Evolutionary conservation across 2,113 vertebrate species (phyloP).

Genomic region (Psephotus haematonotus): DNA sequence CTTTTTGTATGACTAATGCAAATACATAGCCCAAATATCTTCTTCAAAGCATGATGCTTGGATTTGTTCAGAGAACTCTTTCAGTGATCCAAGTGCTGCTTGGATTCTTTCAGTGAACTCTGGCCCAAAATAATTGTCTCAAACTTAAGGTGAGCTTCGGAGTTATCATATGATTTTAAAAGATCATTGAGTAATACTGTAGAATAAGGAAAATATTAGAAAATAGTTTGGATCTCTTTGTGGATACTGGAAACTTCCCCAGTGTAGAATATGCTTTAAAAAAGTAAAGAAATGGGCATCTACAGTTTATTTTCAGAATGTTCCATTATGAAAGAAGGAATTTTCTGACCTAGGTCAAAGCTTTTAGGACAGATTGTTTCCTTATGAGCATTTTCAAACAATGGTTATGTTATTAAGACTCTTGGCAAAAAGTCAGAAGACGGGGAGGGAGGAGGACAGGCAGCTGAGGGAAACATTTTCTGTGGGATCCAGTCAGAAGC

Average conservation of each 20-base stretch:
- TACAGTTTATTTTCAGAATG: not conserved
- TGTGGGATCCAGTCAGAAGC: not conserved
- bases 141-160: not conserved
- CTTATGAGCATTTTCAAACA: slow-evolving; percentile 61
- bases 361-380: slow-evolving; percentile 63
- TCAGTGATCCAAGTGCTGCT: not conserved
- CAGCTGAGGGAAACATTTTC: not conserved
- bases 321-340: not conserved
- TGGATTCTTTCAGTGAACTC: not conserved
- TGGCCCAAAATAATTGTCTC: not conserved
- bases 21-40: not conserved
- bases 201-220: not conserved
- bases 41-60: not conserved
- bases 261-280: not conserved
- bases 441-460: not conserved
- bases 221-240: not conserved
- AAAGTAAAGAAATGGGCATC: not conserved
- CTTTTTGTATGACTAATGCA: not conserved
- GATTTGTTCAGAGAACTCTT: not conserved
- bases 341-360: slow-evolving; percentile 64
- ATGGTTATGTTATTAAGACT: slow-evolving; percentile 59
- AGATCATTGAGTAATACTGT: not conserved
- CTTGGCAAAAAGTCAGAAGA: slow-evolving; percentile 51
- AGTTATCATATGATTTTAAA: not conserved
- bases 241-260: not conserved